Evolutionary conservation across 2,888 invertebrate genomes (phyloP), one percentile per base, ranked within the genome.

Genomic region (Chrysodeixis includens): DNA sequence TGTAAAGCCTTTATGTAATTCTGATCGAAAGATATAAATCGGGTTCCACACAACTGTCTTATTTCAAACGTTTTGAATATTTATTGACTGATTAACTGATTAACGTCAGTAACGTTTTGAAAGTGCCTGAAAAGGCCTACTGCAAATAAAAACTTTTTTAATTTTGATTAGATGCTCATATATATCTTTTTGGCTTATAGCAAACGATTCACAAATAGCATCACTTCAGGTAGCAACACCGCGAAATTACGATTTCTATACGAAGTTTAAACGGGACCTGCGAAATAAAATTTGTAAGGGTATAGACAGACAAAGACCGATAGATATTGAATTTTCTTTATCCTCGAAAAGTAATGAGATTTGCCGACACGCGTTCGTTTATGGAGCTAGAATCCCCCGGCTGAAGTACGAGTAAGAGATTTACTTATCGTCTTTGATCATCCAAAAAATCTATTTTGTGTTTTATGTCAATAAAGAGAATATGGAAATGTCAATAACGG

Each of bases 291-390:
- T 88, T 86, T 86, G 84, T 81, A 79, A 81, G 83, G 85, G 83
- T 84, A 79, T 71, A 82, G 84, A 83, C 85, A 86, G 83, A 85
- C 86, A 88, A 87, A 87, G 86, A 88, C 84, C 83, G 85, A 88
- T 87, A 88, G 86, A 87, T 88, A 92, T 91, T 90, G 92, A 91
- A 90, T 91, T 91, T 89, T 87, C 89, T 89, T 89, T 90, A 90
- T 88, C 90, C 91, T 86, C 84, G 82, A 83, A 87, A 89, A 88
- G 91, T 91, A 92, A 91, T 92, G 86, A 89, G 91, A 92, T 91
- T 92, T 92, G 85, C 81, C 87, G 87, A 91, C 88, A 90, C 86
- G 89, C 88, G 90, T 89, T 84, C 88, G 83, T 86, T 88, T 87
- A 84, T 85, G 81, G 83, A 83, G 84, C 84, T 84, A 78, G 83